These are phyloP conservation scores for Murina feae DNA, from an alignment of 2,113 vertebrate species.

Conservation along the genomic window DNA sequence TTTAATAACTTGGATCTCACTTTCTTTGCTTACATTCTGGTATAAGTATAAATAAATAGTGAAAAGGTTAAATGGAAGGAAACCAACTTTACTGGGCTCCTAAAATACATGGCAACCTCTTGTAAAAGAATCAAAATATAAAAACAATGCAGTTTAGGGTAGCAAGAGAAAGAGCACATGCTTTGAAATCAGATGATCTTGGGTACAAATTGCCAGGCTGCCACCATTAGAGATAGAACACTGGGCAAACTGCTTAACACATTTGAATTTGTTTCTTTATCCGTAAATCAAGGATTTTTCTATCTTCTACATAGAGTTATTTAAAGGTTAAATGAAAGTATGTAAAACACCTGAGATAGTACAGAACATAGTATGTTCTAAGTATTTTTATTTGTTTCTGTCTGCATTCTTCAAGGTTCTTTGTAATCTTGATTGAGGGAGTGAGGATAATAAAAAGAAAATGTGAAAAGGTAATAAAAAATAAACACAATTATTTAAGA, in stretches of 20 bases:
- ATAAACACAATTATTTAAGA: conserved; percentile 20
- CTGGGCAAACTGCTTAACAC: neutral
- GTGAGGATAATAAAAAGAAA: conserved; percentile 5
- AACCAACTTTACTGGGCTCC: neutral
- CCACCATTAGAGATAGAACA: neutral
- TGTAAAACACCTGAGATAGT: neutral
- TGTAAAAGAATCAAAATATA: neutral
- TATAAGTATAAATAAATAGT: conserved; percentile 14
- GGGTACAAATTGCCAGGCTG: neutral
- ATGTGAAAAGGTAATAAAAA: conserved; percentile 28
- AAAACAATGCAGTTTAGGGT: neutral
- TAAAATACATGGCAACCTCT: neutral
- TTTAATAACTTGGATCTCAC: conserved; percentile 16
- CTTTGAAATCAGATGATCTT: neutral
- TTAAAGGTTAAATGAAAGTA: conserved; percentile 29
- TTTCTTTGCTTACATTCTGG: conserved; percentile 20
- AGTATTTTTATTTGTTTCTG: neutral
- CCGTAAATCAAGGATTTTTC: neutral
- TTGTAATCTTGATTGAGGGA: neutral
- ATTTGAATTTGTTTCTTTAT: conserved; percentile 24
- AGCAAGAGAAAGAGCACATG: neutral
- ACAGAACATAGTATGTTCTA: neutral
- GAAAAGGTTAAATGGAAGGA: neutral
- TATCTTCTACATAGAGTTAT: neutral
- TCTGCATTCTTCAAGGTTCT: conserved; percentile 23